Conservation (phyloP, 2,113 vertebrate species). For the Probosciger aterrimus region DNA sequence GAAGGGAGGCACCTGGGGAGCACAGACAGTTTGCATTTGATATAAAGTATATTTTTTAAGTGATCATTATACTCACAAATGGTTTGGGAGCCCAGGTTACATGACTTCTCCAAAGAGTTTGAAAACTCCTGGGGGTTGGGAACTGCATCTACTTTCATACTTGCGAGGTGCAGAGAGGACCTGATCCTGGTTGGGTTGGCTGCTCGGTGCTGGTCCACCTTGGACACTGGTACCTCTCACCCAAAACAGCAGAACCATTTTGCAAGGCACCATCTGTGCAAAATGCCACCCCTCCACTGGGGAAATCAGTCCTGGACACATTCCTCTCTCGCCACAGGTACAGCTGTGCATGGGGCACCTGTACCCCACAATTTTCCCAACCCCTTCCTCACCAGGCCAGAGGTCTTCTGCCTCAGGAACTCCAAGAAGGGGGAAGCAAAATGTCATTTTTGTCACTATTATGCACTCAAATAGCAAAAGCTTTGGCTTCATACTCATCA, state of each 20-base stretch:
- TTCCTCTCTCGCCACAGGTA: fast-evolving
- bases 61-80: not conserved
- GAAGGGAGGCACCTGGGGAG: not conserved
- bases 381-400: fast-evolving
- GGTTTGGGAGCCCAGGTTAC: not conserved
- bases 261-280: not conserved
- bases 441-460: not conserved
- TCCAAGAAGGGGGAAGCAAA: not conserved
- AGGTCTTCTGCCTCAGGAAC: not conserved
- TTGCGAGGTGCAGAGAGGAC: fast-evolving
- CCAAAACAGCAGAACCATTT: not conserved
- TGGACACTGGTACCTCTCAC: not conserved
- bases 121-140: not conserved
- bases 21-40: not conserved
- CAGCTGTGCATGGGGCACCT: not conserved
- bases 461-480: not conserved
- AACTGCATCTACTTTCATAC: not conserved
- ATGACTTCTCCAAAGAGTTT: not conserved
- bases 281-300: not conserved
- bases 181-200: not conserved
- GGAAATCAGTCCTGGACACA: not conserved
- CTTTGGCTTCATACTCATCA: not conserved
- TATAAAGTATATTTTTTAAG: not conserved
- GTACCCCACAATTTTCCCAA: not conserved
- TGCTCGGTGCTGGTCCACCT: not conserved